These are phyloP conservation scores for Clupea harengus DNA, from an alignment of 2,113 vertebrate species.

Conservation along the genomic window DNA sequence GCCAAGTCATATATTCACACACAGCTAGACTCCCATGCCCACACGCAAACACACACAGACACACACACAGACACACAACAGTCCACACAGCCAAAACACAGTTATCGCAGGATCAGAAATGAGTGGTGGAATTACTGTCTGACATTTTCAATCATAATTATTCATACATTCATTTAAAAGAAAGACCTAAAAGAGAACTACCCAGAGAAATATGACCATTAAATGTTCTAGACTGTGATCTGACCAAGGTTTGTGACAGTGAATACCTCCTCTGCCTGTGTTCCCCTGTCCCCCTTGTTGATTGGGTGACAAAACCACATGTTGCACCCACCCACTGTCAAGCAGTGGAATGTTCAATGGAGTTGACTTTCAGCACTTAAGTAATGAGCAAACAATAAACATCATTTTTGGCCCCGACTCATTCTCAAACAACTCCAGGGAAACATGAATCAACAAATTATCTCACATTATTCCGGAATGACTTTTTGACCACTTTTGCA, in stretches of 20 bases:
- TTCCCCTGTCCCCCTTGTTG: neutral
- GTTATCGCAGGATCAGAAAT: neutral
- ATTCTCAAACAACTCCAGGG: neutral
- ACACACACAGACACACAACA: neutral
- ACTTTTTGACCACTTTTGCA: neutral
- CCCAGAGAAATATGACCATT: too few species aligned
- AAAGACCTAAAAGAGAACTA: too few species aligned
- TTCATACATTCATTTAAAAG: too few species aligned
- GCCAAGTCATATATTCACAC: neutral
- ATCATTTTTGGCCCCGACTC: neutral
- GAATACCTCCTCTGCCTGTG: neutral
- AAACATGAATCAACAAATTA: neutral
- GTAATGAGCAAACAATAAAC: neutral
- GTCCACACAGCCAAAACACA: neutral
- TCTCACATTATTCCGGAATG: neutral
- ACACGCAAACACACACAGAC: neutral
- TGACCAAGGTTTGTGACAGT: neutral
- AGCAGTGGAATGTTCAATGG: neutral
- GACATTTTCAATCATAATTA: too few species aligned
- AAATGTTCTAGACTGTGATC: too few species aligned
- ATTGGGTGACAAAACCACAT: constrained; percentile 4
- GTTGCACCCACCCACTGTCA: neutral
- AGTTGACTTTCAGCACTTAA: neutral
- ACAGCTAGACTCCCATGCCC: neutral
- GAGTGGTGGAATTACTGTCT: too few species aligned